Evolutionary conservation across 2,797 vertebrate genomes (phyloP), one percentile per base, ranked within the genome.

Genomic region (Falco novaeseelandiae): DNA sequence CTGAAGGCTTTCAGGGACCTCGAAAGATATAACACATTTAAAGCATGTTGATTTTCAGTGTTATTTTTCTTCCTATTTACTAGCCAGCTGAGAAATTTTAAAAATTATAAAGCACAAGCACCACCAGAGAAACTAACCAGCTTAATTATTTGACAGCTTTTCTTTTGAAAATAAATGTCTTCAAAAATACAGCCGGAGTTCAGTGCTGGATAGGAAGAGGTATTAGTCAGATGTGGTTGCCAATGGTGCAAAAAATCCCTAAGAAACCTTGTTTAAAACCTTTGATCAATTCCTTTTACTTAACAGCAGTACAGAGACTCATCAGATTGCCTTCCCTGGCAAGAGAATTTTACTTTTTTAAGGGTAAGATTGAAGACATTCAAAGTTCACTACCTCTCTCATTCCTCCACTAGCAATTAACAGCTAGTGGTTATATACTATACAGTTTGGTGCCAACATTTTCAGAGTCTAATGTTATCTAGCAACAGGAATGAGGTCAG

Each of bases 401-500:
- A 52, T 74, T 88, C 77, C 78, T 93, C 72, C 76, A 81, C 36
- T 77, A 65, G 78, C 95, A 97, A 96, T 97, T 97, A 98, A 96
- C 93, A 96, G 67, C 76, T 57, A 44, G 49, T 26, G 18, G 72
- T 82, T 95, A 66, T 58, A 67, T 32, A 69, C 93, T 44, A 58
- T 95, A 90, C 87, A 83, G 52, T 76, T 96, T 87, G 83, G 57
- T 96, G 93, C 82, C 93, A 78, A 72, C 38, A 26, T 88, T 96
- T 96, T 54, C 74, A 59, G 87, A 93, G 85, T 77, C 80, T 90
- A 81, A 94, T 93, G 96, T 85, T 84, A 62, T 74, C 90, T 79
- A 97, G 73, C 91, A 97, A 93, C 26, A 57, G 55, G 71, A 98
- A 97, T 48, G 91, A 97, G 97, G 95, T 96, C 94, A 97, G 93